Percentiles rank a stretch among this genome's conserved stretches.
These are phyloP conservation scores for Ctenopoma kingsleyae DNA, from an alignment of 2,797 vertebrate species.

Conservation along the genomic window DNA sequence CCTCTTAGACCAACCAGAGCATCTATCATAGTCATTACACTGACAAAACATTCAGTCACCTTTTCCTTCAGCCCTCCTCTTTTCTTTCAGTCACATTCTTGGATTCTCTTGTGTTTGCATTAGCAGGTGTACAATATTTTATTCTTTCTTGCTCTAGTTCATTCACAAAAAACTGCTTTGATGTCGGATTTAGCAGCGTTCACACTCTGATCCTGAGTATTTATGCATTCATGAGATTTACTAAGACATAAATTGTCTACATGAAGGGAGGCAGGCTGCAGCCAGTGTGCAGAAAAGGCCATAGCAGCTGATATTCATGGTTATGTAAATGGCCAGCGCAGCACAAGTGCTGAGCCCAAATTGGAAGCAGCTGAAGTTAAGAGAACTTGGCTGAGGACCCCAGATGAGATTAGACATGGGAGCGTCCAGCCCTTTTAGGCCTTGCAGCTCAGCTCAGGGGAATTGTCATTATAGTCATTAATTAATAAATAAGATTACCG, in stretches of 20 bases:
- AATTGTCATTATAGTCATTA: conserved; percentile 58
- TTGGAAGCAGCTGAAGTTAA: conserved; percentile 77
- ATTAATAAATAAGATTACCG: conserved; percentile 55
- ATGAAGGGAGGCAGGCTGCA: conserved; percentile 34
- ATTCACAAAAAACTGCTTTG: conserved; percentile 31
- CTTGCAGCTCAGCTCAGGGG: conserved; percentile 37
- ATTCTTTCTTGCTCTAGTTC: conserved; percentile 2
- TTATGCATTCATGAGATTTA: conserved; percentile 30
- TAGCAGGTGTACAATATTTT: conserved; percentile 41
- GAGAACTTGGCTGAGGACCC: conserved; percentile 40
- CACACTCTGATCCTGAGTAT: conserved; percentile 11
- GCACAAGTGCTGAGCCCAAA: conserved; percentile 65
- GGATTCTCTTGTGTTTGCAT: conserved; percentile 16
- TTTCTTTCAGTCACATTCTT: conserved; percentile 26
- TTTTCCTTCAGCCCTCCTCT: conserved; percentile 26
- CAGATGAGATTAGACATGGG: conserved; percentile 60
- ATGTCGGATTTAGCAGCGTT: conserved; percentile 36
- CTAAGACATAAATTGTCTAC: conserved; percentile 25
- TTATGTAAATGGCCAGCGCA: conserved; percentile 62
- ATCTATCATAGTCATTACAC: conserved; percentile 25
- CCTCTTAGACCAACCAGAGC: conserved; percentile 56
- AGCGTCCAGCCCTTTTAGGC: conserved; percentile 40
- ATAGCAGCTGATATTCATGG: conserved; percentile 66
- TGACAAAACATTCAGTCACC: conserved; percentile 32
- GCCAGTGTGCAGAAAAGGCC: conserved; percentile 39